These are phyloP conservation scores for Callionymus lyra DNA, from an alignment of 2,113 vertebrate genomes.

Conservation along the genomic window DNA sequence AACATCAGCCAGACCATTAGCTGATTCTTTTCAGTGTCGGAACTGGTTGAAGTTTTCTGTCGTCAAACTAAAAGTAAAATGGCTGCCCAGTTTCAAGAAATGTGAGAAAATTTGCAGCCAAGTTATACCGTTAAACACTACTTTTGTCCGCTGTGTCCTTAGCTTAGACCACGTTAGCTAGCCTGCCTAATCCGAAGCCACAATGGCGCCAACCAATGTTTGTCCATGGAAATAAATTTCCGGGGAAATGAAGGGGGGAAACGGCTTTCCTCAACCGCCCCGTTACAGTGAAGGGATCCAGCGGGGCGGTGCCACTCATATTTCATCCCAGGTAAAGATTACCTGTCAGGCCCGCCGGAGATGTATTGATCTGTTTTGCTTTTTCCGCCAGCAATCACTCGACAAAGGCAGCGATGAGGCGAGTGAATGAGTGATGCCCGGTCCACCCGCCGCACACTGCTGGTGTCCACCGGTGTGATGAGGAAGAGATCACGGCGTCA, in stretches of 20 bases:
- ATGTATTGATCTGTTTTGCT: conserved; percentile 80
- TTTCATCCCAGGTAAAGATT: conserved; percentile 78
- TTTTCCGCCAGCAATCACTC: conserved; percentile 76
- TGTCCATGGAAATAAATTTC: conserved; percentile 48
- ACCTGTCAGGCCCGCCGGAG: conserved; percentile 75
- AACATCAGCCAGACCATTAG: too few relatives aligned
- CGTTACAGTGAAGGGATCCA: conserved; percentile 75
- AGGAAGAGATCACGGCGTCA: conserved; percentile 56
- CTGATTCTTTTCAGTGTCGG: too few relatives aligned
- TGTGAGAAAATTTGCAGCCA: too few relatives aligned
- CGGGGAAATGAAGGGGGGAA: conserved; percentile 50
- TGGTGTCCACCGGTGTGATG: conserved; percentile 53
- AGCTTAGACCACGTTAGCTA: too few relatives aligned
- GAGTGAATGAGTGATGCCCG: conserved; percentile 69
- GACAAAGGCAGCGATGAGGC: conserved; percentile 72
- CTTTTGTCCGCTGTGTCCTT: too few relatives aligned
- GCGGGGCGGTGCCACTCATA: conserved; percentile 67
- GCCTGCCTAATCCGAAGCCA: too few relatives aligned
- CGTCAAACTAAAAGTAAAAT: too few relatives aligned
- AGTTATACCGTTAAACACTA: too few relatives aligned
- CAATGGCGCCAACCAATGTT: conserved; percentile 10
- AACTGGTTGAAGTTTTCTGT: too few relatives aligned
- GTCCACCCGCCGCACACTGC: conserved; percentile 45
- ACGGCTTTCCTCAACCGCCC: conserved; percentile 61
- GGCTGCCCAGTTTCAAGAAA: too few relatives aligned